Base-by-base conservation (phyloP, 1,140 invertebrate genomes). In the Plectus sambesii region DNA sequence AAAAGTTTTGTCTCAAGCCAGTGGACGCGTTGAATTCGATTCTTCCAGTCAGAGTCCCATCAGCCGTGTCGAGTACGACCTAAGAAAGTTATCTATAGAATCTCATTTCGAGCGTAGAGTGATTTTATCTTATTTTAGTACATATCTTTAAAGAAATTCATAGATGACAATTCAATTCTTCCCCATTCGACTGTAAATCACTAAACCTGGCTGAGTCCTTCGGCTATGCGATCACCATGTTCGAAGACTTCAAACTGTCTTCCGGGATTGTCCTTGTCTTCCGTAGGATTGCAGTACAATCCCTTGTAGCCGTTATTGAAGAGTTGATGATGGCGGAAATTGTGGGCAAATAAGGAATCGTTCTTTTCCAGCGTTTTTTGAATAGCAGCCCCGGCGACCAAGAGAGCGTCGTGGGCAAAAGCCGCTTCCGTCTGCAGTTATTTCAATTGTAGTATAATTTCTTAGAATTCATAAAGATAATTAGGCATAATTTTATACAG, bases 11-110 rank as follows among this genome's bases (percentile, higher is more conserved):
- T 1, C 64, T 42, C 6, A 58, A 42, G 23, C 63, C 63, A 37
- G 53, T n/a, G n/a, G n/a, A 38, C 2, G 54, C 29, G 46, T 66
- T 67, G 40, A 69, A 67, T 48, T 67, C 63, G 23, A 67, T 68
- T 24, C 44, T 42, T 25, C 64, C 64, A 6, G 64, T 69, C 8
- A 67, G 35, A 5, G 63, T 59, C 23, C 61, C 61, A 15, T 68
- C 62, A 26, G 42, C 46, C 3, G 44, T 23, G 12, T 53, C 54
- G 12, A 65, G 37, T 27, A 42, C 39, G 37, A 68, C 30, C 62
- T 64, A 35, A 30, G 48, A 36, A n/a, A n/a, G n/a, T n/a, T n/a
- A n/a, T n/a, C n/a, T n/a, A n/a, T n/a, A n/a, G n/a, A n/a, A n/a
- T n/a, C n/a, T n/a, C n/a, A n/a, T n/a, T n/a, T n/a, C n/a, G n/a